These are phyloP conservation scores for Balanococcus diminutus DNA, from an alignment of 2,888 invertebrate species.

Conservation along the genomic window DNA sequence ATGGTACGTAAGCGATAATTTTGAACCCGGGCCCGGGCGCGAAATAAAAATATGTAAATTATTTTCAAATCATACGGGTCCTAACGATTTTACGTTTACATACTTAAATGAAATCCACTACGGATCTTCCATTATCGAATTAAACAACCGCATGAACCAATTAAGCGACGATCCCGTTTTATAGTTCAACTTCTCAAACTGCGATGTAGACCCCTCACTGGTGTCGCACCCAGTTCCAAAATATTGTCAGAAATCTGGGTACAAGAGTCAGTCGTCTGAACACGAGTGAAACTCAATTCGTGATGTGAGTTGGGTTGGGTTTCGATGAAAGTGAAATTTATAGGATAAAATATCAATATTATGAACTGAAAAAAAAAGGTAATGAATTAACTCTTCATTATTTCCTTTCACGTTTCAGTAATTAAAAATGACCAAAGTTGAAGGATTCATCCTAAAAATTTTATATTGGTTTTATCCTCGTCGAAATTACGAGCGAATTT, in stretches of 20 bases:
- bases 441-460: background rate
- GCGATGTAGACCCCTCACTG: background rate
- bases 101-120: background rate
- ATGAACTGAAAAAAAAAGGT: background rate
- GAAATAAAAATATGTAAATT: constrained; percentile 18
- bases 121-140: background rate
- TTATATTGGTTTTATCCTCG: background rate
- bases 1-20: background rate
- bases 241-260: background rate
- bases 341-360: background rate
- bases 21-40: constrained; percentile 11
- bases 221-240: background rate
- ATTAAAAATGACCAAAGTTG: background rate
- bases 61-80: background rate
- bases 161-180: constrained; percentile 4
- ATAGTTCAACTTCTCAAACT: background rate
- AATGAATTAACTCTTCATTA: background rate
- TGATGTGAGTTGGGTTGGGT: too few relatives aligned
- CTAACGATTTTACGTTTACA: constrained; percentile 23
- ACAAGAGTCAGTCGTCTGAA: background rate
- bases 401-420: background rate
- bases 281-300: too few relatives aligned
- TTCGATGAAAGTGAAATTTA: too few relatives aligned
- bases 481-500: background rate
- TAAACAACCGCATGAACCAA: constrained; percentile 25